These are phyloP conservation scores for Chloroceryle inda DNA, from an alignment of 2,797 vertebrate genomes.

Conservation along the genomic window DNA sequence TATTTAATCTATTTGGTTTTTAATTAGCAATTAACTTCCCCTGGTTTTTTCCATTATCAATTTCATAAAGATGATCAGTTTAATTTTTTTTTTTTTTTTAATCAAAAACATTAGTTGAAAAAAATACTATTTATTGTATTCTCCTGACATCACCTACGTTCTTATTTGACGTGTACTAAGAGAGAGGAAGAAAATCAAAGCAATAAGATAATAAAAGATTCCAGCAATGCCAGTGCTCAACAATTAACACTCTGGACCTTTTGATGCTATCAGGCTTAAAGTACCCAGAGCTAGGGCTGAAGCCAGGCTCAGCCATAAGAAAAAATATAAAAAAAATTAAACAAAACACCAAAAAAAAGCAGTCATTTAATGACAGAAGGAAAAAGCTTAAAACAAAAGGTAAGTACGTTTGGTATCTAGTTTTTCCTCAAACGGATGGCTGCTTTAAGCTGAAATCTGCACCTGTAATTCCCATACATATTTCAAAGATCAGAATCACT, in stretches of 20 bases:
- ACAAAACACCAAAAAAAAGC: not conserved
- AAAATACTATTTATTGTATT: not conserved
- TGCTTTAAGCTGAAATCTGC: not conserved
- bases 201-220: constrained; percentile 9
- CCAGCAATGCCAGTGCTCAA: constrained; percentile 7
- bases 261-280: constrained; percentile 7
- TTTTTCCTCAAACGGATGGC: not conserved
- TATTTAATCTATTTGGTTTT: not conserved
- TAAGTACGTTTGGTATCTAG: not conserved
- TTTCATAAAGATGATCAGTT: not conserved
- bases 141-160: not conserved
- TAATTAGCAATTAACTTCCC: not conserved
- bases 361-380: not conserved
- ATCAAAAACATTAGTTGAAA: constrained; percentile 45
- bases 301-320: not conserved
- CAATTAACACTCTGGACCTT: constrained; percentile 6
- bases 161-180: not conserved
- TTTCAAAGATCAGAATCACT: not conserved
- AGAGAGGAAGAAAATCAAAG: constrained; percentile 15
- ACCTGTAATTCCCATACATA: not conserved
- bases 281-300: not conserved
- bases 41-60: not conserved
- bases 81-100: not conserved
- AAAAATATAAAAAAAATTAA: not conserved
- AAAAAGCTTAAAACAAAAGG: not conserved